Percentiles rank a stretch among this genome's conserved stretches.
phyloP scores from a whole-genome alignment of 2,113 vertebrate species.

The Rhipidura dahli region DNA sequence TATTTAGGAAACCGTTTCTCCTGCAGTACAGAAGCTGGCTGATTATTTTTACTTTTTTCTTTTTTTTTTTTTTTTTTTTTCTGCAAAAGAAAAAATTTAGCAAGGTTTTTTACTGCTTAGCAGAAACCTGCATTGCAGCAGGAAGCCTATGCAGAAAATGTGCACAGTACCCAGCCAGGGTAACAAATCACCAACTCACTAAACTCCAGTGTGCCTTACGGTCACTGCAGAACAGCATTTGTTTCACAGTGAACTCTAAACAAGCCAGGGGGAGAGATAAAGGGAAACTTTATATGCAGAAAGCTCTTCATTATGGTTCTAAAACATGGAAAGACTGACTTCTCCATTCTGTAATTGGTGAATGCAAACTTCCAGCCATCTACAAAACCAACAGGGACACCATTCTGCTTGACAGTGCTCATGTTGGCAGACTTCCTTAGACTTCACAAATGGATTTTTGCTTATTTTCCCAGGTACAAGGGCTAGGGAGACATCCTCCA shows the following conservation, averaged over 20 bases:
- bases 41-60: not conserved
- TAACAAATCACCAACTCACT: not conserved
- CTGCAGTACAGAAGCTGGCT: not conserved
- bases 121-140: constrained; percentile 54
- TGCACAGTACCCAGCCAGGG: not conserved
- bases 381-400: not conserved
- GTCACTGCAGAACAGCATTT: not conserved
- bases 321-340: not conserved
- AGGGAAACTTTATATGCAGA: not conserved
- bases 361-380: not conserved
- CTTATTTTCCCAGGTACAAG: not conserved
- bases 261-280: not conserved
- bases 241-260: not conserved
- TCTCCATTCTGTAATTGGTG: not conserved
- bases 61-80: too few relatives aligned
- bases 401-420: not conserved
- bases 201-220: not conserved
- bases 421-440: not conserved
- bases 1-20: not conserved
- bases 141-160: constrained; percentile 15
- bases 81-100: not conserved
- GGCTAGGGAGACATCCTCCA: not conserved
- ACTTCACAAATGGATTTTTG: not conserved
- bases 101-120: not conserved
- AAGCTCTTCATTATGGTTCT: not conserved